These are phyloP conservation scores for Porites cylindrica DNA, from an alignment of 92 coral and sea anemone species.

Conservation along the genomic window DNA sequence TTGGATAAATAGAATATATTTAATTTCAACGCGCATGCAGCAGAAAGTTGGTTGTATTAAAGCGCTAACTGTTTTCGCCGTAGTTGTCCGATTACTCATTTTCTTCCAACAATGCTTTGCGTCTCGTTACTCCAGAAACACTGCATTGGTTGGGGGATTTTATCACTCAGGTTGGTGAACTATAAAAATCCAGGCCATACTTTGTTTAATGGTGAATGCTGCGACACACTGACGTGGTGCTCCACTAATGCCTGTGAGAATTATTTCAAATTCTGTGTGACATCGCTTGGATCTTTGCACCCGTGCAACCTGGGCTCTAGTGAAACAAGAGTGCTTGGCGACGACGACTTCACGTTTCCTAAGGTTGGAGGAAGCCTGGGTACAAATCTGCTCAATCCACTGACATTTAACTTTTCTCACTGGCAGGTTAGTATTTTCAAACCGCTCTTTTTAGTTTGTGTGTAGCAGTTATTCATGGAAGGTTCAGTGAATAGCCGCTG, in stretches of 20 bases:
- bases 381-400: constrained; percentile 72
- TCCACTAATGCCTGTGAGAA: constrained; percentile 75
- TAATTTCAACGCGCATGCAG: no score
- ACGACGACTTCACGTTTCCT: constrained; percentile 77
- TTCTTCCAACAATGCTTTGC: no score
- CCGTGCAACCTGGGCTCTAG: constrained; percentile 77
- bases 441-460: background rate
- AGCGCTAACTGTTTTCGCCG: no score
- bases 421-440: constrained; percentile 78
- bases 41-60: no score
- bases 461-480: background rate
- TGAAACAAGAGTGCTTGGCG: constrained; percentile 75
- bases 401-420: constrained; percentile 72
- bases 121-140: background rate
- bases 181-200: constrained; percentile 62
- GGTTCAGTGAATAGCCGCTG: no score
- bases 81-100: no score
- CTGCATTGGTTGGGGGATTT: constrained; percentile 73
- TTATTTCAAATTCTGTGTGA: constrained; percentile 86
- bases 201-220: constrained; percentile 86
- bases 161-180: constrained; percentile 69
- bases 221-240: constrained; percentile 75
- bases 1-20: no score
- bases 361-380: constrained; percentile 77
- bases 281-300: constrained; percentile 62